Evolutionary conservation across 1,140 invertebrate species (phyloP).

Genomic region (Lepidurus arcticus): DNA sequence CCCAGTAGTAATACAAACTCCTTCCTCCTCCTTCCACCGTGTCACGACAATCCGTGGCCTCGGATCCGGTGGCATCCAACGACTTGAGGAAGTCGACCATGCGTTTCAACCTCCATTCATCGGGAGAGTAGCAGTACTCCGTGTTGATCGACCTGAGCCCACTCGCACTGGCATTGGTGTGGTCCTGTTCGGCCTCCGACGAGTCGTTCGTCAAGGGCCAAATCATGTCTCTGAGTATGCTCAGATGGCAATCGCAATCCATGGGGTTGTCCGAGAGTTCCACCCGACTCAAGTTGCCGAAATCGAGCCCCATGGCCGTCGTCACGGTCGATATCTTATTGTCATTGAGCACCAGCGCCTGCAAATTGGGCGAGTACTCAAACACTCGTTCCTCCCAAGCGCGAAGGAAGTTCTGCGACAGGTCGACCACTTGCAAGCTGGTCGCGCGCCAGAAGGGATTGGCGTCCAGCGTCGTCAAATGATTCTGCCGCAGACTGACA

Average conservation of each 20-base stretch:
- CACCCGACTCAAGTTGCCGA: slow-evolving; percentile 46
- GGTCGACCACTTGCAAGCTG: slow-evolving; percentile 46
- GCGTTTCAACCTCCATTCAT: slow-evolving; percentile 45
- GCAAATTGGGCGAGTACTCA: slow-evolving; percentile 42
- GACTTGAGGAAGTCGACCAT: slow-evolving; percentile 44
- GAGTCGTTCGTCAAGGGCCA: slow-evolving; percentile 44
- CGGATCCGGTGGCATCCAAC: neutral
- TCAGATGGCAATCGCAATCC: slow-evolving; percentile 49
- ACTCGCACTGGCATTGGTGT: neutral
- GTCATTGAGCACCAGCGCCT: slow-evolving; percentile 44
- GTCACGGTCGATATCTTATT: slow-evolving; percentile 53
- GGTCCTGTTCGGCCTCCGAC: slow-evolving; percentile 39
- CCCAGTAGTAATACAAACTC: slow-evolving; percentile 43
- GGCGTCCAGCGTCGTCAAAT: slow-evolving; percentile 45
- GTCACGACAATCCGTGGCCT: slow-evolving; percentile 13
- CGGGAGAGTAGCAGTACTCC: slow-evolving; percentile 46
- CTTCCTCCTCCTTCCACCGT: slow-evolving; percentile 37
- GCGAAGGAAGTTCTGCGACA: slow-evolving; percentile 49
- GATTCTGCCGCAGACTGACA: slow-evolving; percentile 49
- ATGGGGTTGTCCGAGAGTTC: slow-evolving; percentile 51
- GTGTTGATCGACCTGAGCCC: slow-evolving; percentile 42
- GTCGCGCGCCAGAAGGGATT: slow-evolving; percentile 47
- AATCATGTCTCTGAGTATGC: slow-evolving; percentile 42
- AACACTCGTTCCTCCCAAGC: slow-evolving; percentile 50
- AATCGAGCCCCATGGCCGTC: slow-evolving; percentile 52